Base-by-base conservation (phyloP, 2,888 invertebrate species). In the Oscheius sp. region DNA sequence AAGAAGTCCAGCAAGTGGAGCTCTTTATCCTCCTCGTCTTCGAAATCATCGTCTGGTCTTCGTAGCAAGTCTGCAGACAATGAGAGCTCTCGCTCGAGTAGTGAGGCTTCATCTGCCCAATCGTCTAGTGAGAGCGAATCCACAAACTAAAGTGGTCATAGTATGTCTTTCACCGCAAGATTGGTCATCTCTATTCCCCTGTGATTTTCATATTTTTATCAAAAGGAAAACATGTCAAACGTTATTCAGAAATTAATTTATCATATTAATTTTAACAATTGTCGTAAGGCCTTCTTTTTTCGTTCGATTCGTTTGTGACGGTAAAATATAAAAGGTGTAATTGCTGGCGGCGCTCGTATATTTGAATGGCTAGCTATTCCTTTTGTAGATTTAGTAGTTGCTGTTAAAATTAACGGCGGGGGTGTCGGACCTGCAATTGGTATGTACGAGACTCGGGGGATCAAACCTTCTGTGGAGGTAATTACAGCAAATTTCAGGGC, bases 241-340 rank as follows among this genome's bases (percentile, higher is more conserved):
- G 25, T 58, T 13, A 16, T 58, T 13, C 45, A 21, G 18, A 61
- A 61, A 61, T 55, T 55, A 23, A 43, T 61, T 43, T 43, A 41
- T 41, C 18, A 61, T 2, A 21, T 61, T 29, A 55, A 55, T n/a
- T 59, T 18, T 21, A 55, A 5, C 61, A 61, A 45, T 16, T 25
- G 2, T 2, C 45, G n/a, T 61, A 61, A 45, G 5, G 61, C 52
- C 5, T 23, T 25, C 35, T 66, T 66, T 49, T 53, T 66, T 3
- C 70, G 58, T 49, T 45, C 55, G 9, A 72, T 52, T 46, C 72
- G 61, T 27, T 72, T 72, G 27, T 61, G 53, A 6, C 72, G 61
- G 45, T 59, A 72, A 43, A 72, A 72, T 43, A 27, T 45, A 45
- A 72, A 72, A 1, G 72, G 72, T 29, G 72, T 72, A 13, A 72